These are phyloP conservation scores for Malurus cyaneus DNA, from an alignment of 2,113 vertebrate species.

Conservation along the genomic window DNA sequence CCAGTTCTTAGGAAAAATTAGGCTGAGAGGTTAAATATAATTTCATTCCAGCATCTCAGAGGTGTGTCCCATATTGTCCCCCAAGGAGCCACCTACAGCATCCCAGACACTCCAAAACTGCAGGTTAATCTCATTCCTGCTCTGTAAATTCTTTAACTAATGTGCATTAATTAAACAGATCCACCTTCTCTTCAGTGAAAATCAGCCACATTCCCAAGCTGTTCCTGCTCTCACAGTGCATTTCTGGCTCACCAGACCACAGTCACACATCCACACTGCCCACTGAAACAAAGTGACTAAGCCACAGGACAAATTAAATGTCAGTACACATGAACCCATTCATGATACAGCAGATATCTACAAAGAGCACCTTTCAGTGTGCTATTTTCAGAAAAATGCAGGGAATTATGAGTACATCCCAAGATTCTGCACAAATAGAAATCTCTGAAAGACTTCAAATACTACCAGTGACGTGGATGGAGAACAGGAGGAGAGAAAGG, in stretches of 20 bases:
- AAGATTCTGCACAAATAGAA: not conserved
- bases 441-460: not conserved
- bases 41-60: not conserved
- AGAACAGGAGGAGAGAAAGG: not conserved
- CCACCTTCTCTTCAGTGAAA: not conserved
- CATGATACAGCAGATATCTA: not conserved
- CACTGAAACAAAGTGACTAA: not conserved
- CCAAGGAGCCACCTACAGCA: not conserved
- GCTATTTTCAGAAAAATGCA: not conserved
- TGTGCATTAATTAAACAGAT: not conserved
- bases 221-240: not conserved
- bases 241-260: not conserved
- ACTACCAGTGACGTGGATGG: not conserved
- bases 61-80: not conserved
- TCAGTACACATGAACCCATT: not conserved
- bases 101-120: not conserved
- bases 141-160: not conserved
- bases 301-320: not conserved
- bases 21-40: not conserved
- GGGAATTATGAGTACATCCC: not conserved
- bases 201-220: not conserved
- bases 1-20: not conserved
- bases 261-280: not conserved
- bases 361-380: not conserved
- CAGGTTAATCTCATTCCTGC: not conserved